These are phyloP conservation scores for Ceratina australensis DNA, from an alignment of 1,140 invertebrate species.

Conservation along the genomic window DNA sequence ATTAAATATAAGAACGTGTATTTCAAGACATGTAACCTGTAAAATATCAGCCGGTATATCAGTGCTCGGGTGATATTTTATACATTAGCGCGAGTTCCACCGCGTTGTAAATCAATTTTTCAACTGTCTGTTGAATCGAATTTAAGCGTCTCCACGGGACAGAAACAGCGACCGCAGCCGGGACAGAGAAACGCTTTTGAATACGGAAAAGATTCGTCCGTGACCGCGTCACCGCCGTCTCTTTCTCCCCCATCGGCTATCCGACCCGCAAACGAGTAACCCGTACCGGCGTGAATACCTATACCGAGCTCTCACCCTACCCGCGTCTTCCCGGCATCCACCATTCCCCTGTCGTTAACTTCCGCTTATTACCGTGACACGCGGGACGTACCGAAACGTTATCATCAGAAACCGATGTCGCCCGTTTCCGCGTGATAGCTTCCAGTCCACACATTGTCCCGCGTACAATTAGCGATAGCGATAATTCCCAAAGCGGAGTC, in stretches of 20 bases:
- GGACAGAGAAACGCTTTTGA: conserved; percentile 52
- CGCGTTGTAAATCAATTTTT: conserved; percentile 60
- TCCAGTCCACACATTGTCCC: not conserved
- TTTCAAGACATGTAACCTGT: no score
- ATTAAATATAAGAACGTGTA: not conserved
- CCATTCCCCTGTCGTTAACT: not conserved
- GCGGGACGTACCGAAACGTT: not conserved
- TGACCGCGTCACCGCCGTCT: not conserved
- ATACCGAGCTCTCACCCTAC: not conserved
- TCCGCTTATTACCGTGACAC: no score
- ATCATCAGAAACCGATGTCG: not conserved
- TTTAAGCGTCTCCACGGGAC: conserved; percentile 52
- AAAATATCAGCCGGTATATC: conserved; percentile 11
- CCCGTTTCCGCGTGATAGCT: not conserved
- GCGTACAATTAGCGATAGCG: not conserved
- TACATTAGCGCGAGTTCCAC: conserved; percentile 53
- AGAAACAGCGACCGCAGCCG: conserved; percentile 35
- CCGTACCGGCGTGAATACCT: not conserved
- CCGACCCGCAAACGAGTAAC: conserved; percentile 1
- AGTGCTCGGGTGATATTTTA: conserved; percentile 51
- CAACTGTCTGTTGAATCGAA: conserved; percentile 49
- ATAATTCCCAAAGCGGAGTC: not conserved
- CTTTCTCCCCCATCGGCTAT: not conserved
- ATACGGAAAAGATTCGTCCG: conserved; percentile 44
- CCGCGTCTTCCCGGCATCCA: not conserved